Base-by-base conservation (phyloP, 1,140 invertebrate genomes). In the Subanguina moxae region DNA sequence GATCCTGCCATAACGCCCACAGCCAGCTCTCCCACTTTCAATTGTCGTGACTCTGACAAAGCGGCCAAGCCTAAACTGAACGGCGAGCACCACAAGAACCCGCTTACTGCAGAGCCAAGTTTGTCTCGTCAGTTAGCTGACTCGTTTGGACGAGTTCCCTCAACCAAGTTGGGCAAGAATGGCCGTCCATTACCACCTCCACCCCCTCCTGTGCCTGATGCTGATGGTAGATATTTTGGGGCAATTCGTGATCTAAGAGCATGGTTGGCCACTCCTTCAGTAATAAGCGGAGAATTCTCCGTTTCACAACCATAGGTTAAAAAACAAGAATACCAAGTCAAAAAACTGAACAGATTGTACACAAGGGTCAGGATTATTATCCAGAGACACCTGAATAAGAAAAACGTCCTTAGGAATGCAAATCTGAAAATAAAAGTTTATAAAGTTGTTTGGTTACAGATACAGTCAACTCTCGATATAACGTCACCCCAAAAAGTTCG, bases 191-290 rank as follows among this genome's bases (percentile, higher is more conserved):
- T 42, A 7, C 38, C 42, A 43, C 71, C 32, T 8, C 72, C 72
- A n/a, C n/a, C 71, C 15, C 71, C 73, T 8, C 72, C 72, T 28
- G 70, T 73, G 1, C 72, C 72, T 5, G 72, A 73, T 52, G 66
- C 52, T 28, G 72, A 73, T 42, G 72, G 48, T 52, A 52, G 23
- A n/a, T n/a, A n/a, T n/a, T n/a, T n/a, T n/a, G n/a, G n/a, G n/a
- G n/a, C n/a, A 45, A n/a, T 45, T 45, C 43, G 11, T 45, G 43
- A 45, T 45, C 11, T 45, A 45, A 45, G n/a, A 11, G 43, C 11
- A 45, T 45, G 43, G n/a, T 45, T 45, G n/a, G n/a, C n/a, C n/a
- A n/a, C n/a, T n/a, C n/a, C n/a, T n/a, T n/a, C n/a, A n/a, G n/a
- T n/a, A n/a, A n/a, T n/a, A n/a, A n/a, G n/a, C n/a, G n/a, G n/a